phyloP scores from a whole-genome alignment of 1,140 invertebrate genomes.

The Belonocnema kinseyi region DNA sequence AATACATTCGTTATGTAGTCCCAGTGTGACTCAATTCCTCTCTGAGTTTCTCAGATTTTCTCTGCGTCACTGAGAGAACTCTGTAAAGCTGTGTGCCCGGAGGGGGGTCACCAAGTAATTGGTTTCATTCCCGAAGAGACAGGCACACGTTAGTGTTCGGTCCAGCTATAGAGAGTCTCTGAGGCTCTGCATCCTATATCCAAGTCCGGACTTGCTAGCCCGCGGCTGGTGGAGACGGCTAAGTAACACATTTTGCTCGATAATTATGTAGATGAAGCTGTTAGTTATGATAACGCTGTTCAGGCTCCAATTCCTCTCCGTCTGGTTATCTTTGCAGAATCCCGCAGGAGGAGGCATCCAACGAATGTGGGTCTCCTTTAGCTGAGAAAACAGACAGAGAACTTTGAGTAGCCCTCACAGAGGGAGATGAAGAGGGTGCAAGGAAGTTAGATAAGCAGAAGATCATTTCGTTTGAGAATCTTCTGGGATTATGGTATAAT shows the following conservation, averaged over 20 bases:
- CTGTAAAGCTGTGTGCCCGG: constrained; percentile 63
- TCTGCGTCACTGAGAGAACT: constrained; percentile 49
- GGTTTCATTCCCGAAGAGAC: constrained; percentile 72
- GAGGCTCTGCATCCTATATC: constrained; percentile 60
- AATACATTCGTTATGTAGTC: not conserved
- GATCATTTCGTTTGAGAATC: too few species aligned
- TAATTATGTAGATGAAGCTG: constrained; percentile 73
- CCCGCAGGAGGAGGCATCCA: constrained; percentile 44
- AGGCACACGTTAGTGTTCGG: constrained; percentile 64
- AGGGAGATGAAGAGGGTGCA: not conserved
- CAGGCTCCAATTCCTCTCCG: constrained; percentile 43
- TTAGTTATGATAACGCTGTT: constrained; percentile 71
- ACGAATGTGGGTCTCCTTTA: constrained; percentile 45
- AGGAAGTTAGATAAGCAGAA: too few species aligned
- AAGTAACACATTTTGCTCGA: constrained; percentile 70
- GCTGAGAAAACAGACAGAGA: constrained; percentile 33
- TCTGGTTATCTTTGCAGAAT: constrained; percentile 54
- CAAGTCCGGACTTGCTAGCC: constrained; percentile 52
- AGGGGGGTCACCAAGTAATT: constrained; percentile 72
- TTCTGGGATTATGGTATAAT: too few species aligned
- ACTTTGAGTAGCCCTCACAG: constrained; percentile 13
- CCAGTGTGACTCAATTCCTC: constrained; percentile 17
- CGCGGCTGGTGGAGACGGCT: constrained; percentile 59
- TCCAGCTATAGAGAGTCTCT: constrained; percentile 50
- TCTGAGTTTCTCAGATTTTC: constrained; percentile 22